Evolutionary conservation across 2,797 vertebrate species (phyloP).

Genomic region (Arctocebus calabarensis): DNA sequence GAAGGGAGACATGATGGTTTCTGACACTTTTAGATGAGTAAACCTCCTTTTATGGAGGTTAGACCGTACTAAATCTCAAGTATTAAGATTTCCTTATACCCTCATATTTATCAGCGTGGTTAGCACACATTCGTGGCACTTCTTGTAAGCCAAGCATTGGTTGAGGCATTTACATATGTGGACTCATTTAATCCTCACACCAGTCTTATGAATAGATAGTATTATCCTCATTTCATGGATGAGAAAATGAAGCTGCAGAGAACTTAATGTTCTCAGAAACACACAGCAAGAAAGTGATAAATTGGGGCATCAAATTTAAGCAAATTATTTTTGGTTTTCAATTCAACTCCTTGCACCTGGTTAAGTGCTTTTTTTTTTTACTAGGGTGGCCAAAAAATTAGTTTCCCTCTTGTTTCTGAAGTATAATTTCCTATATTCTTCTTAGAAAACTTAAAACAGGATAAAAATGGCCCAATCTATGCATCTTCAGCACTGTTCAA

Average conservation of each 20-base stretch:
- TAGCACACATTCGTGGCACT: neutral
- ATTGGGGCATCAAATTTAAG: neutral
- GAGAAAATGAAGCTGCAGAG: neutral
- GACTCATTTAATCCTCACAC: neutral
- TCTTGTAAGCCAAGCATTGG: neutral
- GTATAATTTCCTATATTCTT: neutral
- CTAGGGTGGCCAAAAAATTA: neutral
- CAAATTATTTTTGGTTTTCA: neutral
- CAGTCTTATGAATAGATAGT: neutral
- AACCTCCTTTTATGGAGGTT: neutral
- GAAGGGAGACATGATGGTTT: neutral
- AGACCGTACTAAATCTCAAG: neutral
- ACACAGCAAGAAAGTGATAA: neutral
- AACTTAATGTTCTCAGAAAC: neutral
- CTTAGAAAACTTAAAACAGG: neutral
- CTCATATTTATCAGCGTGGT: neutral
- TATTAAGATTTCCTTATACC: neutral
- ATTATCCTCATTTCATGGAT: neutral
- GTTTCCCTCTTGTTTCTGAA: neutral
- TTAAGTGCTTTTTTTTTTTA: neutral
- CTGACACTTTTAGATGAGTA: neutral
- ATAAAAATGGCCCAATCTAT: neutral
- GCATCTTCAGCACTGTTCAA: neutral
- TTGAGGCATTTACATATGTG: neutral
- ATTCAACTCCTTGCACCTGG: neutral